A percentile compares a stretch with the other conserved stretches of the same genome.
Evolutionary conservation across 30 jellyfish, hydroid and myxozoan genomes (phyloP).

Genomic region (Hydra vulgaris): DNA sequence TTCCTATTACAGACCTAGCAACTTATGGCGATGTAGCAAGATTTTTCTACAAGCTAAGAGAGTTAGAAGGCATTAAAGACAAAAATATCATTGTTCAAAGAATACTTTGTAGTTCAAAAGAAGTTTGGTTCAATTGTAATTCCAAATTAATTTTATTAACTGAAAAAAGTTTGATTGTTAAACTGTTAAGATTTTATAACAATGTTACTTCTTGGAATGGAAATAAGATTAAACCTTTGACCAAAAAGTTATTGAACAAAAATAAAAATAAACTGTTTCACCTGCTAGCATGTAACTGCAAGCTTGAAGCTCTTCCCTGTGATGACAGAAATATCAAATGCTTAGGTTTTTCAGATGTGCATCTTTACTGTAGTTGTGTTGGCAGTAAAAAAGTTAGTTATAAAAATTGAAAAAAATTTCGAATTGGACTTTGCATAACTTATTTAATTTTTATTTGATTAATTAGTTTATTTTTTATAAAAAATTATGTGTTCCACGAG

Average conservation of each 20-base stretch:
- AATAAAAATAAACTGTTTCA: neutral
- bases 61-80: neutral
- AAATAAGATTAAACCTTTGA: neutral
- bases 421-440: neutral
- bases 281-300: neutral
- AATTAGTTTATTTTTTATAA: no score
- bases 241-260: neutral
- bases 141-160: neutral
- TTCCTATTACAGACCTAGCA: neutral
- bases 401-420: no score
- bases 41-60: neutral
- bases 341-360: neutral
- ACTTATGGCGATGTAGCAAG: neutral
- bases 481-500: neutral
- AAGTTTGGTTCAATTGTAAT: neutral
- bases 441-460: no score
- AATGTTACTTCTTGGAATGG: no score
- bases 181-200: neutral
- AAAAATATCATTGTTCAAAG: neutral
- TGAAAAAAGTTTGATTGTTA: neutral
- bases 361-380: neutral
- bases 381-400: neutral
- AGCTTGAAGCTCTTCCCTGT: neutral
- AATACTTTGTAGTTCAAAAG: neutral
- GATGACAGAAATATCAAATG: neutral